These are phyloP conservation scores for Troglohyphantes excavatus DNA, from an alignment of 2,888 invertebrate genomes.

Conservation along the genomic window DNA sequence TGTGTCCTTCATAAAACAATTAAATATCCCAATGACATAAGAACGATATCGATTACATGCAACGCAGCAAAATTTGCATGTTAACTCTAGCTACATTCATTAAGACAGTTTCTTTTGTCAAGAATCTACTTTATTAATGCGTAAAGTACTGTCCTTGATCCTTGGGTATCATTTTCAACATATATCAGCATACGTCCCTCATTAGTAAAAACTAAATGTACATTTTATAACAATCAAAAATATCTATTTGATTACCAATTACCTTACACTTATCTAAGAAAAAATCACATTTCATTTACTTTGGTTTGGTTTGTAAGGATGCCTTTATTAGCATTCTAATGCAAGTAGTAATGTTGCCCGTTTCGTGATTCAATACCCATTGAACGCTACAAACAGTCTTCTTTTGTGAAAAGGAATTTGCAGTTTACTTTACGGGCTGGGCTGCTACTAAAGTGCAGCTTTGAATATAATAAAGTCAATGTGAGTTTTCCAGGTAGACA, in stretches of 20 bases:
- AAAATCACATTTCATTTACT: neutral
- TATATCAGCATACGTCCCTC: neutral
- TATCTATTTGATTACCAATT: neutral
- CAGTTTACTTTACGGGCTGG: conserved; percentile 30
- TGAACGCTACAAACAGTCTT: neutral
- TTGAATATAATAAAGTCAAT: neutral
- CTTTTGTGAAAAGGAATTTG: neutral
- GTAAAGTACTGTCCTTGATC: neutral
- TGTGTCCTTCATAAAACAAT: too few relatives aligned
- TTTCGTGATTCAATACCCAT: neutral
- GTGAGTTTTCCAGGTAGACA: neutral
- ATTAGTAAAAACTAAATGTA: neutral
- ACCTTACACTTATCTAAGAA: neutral
- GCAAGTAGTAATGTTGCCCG: too few relatives aligned
- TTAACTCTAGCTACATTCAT: too few relatives aligned
- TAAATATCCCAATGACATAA: too few relatives aligned
- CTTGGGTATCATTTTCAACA: neutral
- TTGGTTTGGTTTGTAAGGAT: neutral
- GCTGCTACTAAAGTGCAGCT: neutral
- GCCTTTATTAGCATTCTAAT: too few relatives aligned
- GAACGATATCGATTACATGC: too few relatives aligned
- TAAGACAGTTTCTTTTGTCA: too few relatives aligned
- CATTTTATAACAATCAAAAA: neutral
- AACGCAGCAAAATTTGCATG: too few relatives aligned
- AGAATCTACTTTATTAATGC: neutral